phyloP scores from a whole-genome alignment of 2,888 invertebrate genomes.

The Synergus itoensis region DNA sequence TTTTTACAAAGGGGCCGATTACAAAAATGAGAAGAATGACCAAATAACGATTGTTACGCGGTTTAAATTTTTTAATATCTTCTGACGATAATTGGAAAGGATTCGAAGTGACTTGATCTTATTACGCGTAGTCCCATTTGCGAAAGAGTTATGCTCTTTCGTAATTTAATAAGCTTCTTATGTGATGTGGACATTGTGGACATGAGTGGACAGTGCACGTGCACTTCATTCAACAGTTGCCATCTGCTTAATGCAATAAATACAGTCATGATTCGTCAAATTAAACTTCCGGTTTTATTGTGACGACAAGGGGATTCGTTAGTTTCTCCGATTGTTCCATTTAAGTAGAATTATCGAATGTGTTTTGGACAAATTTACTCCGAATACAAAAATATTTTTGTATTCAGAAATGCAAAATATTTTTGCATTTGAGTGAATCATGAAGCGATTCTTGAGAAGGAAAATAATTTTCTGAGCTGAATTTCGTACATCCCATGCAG shows the following conservation, averaged over 20 bases:
- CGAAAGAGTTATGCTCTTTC: slow-evolving; percentile 35
- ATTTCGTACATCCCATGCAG: no score
- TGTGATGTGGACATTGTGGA: slow-evolving; percentile 22
- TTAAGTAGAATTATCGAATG: slow-evolving; percentile 48
- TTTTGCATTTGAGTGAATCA: no score
- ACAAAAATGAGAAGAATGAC: no score
- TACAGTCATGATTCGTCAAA: slow-evolving; percentile 47
- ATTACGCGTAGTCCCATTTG: slow-evolving; percentile 46
- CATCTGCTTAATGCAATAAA: slow-evolving; percentile 49
- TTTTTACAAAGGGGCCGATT: no score
- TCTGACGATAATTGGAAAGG: slow-evolving; percentile 7
- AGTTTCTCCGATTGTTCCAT: slow-evolving; percentile 49
- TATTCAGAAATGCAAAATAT: no score
- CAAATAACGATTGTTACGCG: no score
- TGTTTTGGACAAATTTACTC: slow-evolving; percentile 42
- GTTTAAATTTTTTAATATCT: not conserved
- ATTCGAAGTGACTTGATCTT: slow-evolving; percentile 16
- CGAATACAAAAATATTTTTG: not conserved
- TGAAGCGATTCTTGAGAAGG: no score
- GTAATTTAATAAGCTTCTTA: slow-evolving; percentile 45
- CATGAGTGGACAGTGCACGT: slow-evolving; percentile 41
- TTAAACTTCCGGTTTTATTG: slow-evolving; percentile 52
- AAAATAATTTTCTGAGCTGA: no score
- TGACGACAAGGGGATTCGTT: slow-evolving; percentile 49
- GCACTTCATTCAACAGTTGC: slow-evolving; percentile 43